Base-by-base conservation (phyloP, 2,113 vertebrate species). In the Ploceus nigricollis region DNA sequence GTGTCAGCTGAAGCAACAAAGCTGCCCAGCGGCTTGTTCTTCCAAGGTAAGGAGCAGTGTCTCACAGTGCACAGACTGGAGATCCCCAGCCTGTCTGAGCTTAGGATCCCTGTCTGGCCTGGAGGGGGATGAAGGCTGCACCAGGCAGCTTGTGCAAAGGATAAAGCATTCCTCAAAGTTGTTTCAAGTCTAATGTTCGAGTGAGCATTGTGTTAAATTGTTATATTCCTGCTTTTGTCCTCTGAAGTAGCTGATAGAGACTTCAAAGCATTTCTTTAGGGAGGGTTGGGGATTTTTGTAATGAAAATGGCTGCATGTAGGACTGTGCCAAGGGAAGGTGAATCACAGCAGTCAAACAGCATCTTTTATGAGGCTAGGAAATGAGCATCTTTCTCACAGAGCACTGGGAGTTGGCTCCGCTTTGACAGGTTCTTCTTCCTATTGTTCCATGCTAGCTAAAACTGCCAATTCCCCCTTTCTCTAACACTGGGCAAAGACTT, bases 1-100 rank as follows among this genome's bases (percentile, higher is more conserved):
- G 50, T 97, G 4, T 97, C 98, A 8, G 25, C 97, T 5, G 96
- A 97, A 6, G 97, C 98, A 48, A 1, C 44, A 2, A 90, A 94
- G 57, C 97, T 98, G 31, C 96, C 96, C 1, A 99, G 98, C 0
- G 98, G 98, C 45, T 96, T 96, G 64, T 98, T 98, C 97, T 99
- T 99, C 95, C 98, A 98, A 95, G 98, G 98, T 98, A 66, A 97
- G 97, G 48, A 12, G 31, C 22, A 39, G 44, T 11, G 35, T n/a
- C 39, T 39, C 35, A 27, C 17, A 2, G 1, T 13, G n/a, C 1
- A 0, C 5, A 37, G 17, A 33, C 24, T 60, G 66, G 30, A 63
- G 63, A 58, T 31, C 48, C 61, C 33, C 35, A 24, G 45, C 33
- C 24, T 94, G 39, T 33, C 64, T 54, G 40, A 50, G 27, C 47